A percentile compares a stretch with the other conserved stretches of the same genome.
Evolutionary conservation across 2,888 invertebrate genomes (phyloP).

Genomic region (Clitarchus hookeri): DNA sequence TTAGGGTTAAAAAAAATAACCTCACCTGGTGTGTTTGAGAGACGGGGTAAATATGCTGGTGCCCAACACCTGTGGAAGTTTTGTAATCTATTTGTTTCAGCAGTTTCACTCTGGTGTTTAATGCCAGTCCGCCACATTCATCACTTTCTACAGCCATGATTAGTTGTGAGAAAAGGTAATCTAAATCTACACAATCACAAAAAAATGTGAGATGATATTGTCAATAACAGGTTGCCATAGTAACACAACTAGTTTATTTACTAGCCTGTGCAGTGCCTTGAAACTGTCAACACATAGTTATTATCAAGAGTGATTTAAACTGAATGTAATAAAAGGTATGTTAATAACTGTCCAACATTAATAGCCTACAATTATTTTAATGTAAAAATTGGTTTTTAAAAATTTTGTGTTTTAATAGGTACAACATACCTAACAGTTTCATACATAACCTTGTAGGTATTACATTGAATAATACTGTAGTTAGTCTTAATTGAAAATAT

Average conservation of each 20-base stretch:
- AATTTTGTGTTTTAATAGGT: no score
- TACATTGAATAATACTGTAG: no score
- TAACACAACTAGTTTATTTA: constrained; percentile 2
- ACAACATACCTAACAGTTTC: no score
- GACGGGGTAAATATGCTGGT: constrained; percentile 28
- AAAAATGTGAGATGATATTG: neutral
- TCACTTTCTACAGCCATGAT: neutral
- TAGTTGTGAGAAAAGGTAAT: neutral
- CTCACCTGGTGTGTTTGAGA: constrained; percentile 29
- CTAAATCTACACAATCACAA: neutral
- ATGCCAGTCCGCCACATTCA: neutral
- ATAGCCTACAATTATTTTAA: neutral
- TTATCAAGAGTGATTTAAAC: neutral
- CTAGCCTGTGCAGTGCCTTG: neutral
- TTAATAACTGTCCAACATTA: neutral
- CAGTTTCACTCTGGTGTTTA: neutral
- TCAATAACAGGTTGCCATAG: constrained; percentile 14
- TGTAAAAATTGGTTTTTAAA: neutral
- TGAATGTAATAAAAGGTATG: neutral
- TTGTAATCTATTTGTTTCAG: neutral
- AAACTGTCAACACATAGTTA: neutral
- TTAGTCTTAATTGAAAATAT: no score
- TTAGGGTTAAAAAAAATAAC: neutral
- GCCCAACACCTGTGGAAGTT: constrained; percentile 33
- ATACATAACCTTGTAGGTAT: no score